phyloP scores from a whole-genome alignment of 2,888 invertebrate genomes.

The Melanostoma scalare region DNA sequence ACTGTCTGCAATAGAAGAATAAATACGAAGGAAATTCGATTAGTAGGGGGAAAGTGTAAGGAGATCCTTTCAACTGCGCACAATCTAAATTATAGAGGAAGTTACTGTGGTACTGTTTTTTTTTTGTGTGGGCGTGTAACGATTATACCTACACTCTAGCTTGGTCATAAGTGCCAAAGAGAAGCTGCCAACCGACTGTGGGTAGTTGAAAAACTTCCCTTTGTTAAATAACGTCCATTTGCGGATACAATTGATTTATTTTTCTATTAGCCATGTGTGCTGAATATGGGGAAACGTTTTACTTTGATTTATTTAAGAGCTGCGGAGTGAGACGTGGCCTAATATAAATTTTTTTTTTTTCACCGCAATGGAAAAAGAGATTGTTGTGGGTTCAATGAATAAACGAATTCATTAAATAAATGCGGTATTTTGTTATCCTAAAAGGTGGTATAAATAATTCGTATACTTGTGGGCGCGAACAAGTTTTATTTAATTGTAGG shows the following conservation, averaged over 20 bases:
- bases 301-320: constrained; percentile 47
- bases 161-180: constrained; percentile 16
- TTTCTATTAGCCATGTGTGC: constrained; percentile 47
- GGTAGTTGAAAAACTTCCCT: constrained; percentile 27
- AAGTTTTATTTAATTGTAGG: no score
- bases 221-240: constrained; percentile 54
- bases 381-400: constrained; percentile 39
- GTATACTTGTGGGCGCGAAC: not conserved
- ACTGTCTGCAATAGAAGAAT: constrained; percentile 85
- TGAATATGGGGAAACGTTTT: constrained; percentile 44
- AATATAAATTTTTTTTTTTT: not conserved
- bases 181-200: not conserved
- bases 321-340: not conserved
- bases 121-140: constrained; percentile 47
- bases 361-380: not conserved
- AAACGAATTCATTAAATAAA: constrained; percentile 42
- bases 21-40: constrained; percentile 41
- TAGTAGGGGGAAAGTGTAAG: constrained; percentile 20
- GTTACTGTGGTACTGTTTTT: constrained; percentile 2
- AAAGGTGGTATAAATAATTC: constrained; percentile 28
- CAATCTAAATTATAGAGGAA: constrained; percentile 23
- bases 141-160: constrained; percentile 24
- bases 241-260: constrained; percentile 60
- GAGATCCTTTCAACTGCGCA: constrained; percentile 51
- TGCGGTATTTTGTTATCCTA: not conserved